Evolutionary conservation across 2,113 vertebrate genomes (phyloP), one percentile per base, ranked within the genome.

Genomic region (Aix galericulata): DNA sequence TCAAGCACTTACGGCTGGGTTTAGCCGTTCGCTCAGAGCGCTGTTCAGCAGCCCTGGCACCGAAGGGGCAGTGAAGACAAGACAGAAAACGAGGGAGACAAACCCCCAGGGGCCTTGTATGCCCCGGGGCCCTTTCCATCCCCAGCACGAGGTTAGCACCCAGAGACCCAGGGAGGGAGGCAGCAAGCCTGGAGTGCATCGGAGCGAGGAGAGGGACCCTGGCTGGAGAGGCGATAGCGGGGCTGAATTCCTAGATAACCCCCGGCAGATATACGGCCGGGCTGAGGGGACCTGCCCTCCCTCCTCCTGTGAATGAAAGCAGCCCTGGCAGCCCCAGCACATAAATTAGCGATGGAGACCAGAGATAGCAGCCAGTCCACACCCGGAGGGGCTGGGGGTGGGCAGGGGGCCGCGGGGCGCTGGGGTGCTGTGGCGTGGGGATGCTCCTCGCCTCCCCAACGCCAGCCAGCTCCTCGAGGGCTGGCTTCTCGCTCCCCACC

Each of bases 171-270:
- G 10, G 15, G 42, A 73, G 64, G 67, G 34, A 63, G 48, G 46
- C 1, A 15, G 53, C 2, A 36, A 8, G 52, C 26, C 85, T 78
- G 82, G 52, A 44, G 86, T 44, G 85, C 63, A 18, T 20, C 0
- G 0, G 31, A 55, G 71, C 1, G 26, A 77, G 22, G 75, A 78
- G 75, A 59, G 64, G 79, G 74, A 82, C 62, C 74, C 22, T 15
- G 62, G 72, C 56, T 63, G 59, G 77, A 66, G 34, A 58, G 69
- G 9, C 0, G 10, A 72, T 38, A 87, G 82, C 8, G 0, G 5
- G 72, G 77, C 84, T 1, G 40, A 31, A 89, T 91, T 93, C 94
- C 79, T 22, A 93, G 96, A 97, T 96, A 95, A 96, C 82, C 94
- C 84, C 42, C 3, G 68, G 88, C 90, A 95, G 94, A 97, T 95